A percentile compares a stretch with the other conserved stretches of the same genome.
Evolutionary conservation across 1,140 invertebrate species (phyloP).

Genomic region (Heliconius himera): DNA sequence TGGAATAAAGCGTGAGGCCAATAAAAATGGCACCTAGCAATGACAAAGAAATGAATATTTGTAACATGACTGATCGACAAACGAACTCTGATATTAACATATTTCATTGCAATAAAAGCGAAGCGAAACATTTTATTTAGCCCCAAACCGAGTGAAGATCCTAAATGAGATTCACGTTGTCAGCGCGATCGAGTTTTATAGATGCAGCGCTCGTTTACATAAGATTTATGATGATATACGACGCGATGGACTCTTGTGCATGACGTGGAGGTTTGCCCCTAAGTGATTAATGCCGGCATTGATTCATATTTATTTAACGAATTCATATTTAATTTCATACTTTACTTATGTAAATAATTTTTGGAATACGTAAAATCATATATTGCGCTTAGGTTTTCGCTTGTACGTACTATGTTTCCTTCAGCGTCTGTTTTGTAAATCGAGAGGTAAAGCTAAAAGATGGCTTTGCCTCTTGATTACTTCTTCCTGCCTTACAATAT

Average conservation of each 20-base stretch:
- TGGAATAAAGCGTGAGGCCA: no score
- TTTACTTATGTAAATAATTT: background rate
- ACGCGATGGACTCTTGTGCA: constrained; percentile 7
- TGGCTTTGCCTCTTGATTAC: no score
- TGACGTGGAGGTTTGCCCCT: background rate
- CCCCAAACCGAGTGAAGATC: background rate
- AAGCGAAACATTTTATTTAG: background rate
- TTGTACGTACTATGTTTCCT: no score
- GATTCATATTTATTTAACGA: background rate
- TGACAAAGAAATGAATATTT: no score
- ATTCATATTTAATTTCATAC: background rate
- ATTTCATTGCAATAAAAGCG: background rate
- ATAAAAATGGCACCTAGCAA: no score
- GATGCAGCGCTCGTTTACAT: constrained; percentile 13
- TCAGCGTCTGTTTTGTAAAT: no score
- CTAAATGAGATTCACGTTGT: constrained; percentile 6
- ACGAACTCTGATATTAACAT: background rate
- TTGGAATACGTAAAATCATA: no score
- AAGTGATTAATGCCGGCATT: background rate
- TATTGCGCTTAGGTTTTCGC: no score
- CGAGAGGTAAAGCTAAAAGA: no score
- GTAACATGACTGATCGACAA: background rate
- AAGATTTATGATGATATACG: constrained; percentile 13
- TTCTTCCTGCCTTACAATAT: no score
- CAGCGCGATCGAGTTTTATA: background rate